Base-by-base conservation (phyloP, 2,888 invertebrate genomes). In the Molanna angustata region DNA sequence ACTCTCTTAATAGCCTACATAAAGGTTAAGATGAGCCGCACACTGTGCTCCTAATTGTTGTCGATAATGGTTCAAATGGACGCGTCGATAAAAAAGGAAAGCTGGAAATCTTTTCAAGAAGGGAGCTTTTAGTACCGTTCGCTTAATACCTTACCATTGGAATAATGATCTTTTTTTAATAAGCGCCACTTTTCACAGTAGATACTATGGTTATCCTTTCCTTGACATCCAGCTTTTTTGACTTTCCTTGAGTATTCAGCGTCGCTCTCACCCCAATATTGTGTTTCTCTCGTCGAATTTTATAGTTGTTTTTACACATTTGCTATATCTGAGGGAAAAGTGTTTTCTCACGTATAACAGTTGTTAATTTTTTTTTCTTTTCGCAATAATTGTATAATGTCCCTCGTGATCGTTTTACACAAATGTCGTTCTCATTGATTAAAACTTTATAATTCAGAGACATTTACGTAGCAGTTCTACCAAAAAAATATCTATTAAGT, bases 21-120 rank as follows among this genome's bases (percentile, higher is more conserved):
- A 57, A 54, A 54, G 57, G 57, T 54, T 54, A 48, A 46, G 52
- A 57, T 57, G 54, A 54, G 44, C 46, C n/a, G n/a, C 50, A 45
- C 58, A 58, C 45, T 45, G 55, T 58, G 58, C 41, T 48, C 56
- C 51, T 58, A 56, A 58, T 58, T 56, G 58, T 44, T 46, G 39
- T 49, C 47, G 32, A 41, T 48, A 47, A 47, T 35, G 48, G 22
- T 43, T 13, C 13, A 27, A 20, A 17, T 13, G 17, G 43, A 22
- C 21, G 43, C 43, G 13, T 13, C 27, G 31, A 27, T n/a, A 43
- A 21, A 27, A 27, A 27, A 27, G 11, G 27, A 27, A 27, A 27
- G 27, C 27, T 7, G 11, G 11, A 27, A 11, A 27, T 7, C 27
- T n/a, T n/a, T n/a, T n/a, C n/a, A n/a, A n/a, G n/a, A n/a, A n/a